phyloP scores from a whole-genome alignment of 2,797 vertebrate genomes.

The Sitta carolinensis region DNA sequence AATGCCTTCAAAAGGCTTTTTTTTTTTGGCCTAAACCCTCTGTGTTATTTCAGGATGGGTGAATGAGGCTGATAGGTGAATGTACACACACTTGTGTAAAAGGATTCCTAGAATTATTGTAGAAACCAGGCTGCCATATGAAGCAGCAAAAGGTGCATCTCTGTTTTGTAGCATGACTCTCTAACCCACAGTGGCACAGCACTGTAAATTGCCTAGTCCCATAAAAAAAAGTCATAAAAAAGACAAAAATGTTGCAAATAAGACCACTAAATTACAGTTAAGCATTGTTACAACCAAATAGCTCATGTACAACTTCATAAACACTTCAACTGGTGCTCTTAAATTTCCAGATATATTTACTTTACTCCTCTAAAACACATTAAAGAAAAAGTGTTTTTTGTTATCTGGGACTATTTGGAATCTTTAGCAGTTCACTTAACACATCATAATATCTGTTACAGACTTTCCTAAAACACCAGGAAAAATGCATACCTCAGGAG shows the following conservation, averaged over 20 bases:
- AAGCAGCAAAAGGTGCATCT: background rate
- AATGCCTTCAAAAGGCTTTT: background rate
- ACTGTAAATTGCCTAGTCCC: background rate
- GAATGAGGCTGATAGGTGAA: background rate
- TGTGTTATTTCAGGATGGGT: background rate
- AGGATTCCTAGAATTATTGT: background rate
- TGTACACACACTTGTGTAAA: background rate
- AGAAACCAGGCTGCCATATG: background rate
- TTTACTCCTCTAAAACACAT: constrained; percentile 24
- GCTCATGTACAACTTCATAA: constrained; percentile 39
- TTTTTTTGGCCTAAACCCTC: background rate
- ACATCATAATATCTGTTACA: constrained; percentile 34
- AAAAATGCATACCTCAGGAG: constrained; percentile 36
- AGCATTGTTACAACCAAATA: constrained; percentile 7
- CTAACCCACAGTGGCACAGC: background rate
- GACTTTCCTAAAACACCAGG: constrained; percentile 42
- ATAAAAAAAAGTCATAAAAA: background rate
- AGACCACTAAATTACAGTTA: background rate
- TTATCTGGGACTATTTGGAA: constrained; percentile 30
- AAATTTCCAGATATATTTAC: constrained; percentile 52
- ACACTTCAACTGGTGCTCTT: constrained; percentile 31
- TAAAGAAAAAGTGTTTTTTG: constrained; percentile 56
- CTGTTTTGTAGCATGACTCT: background rate
- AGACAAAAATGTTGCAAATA: background rate
- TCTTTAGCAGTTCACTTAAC: constrained; percentile 51